Base-by-base conservation (phyloP, 2,113 vertebrate genomes). In the Sebastes schlegelii region DNA sequence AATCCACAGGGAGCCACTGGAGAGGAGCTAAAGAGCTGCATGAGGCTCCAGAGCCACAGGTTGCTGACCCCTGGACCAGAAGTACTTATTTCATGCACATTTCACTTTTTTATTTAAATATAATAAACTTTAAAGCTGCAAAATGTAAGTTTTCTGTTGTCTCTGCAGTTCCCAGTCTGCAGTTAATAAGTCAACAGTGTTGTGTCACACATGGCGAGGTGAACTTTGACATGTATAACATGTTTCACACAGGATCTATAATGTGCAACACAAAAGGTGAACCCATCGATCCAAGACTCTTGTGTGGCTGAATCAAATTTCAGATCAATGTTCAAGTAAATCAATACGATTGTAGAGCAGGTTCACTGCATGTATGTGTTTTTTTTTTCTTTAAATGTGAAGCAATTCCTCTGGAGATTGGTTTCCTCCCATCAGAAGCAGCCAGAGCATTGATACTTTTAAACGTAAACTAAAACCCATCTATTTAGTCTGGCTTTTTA, bases 161-260 rank as follows among this genome's bases (percentile, higher is more conserved):
- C 21, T 63, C 6, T 64, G 62, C 62, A 11, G 43, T 43, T 19
- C 21, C 21, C 65, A 51, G 4, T 40, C 12, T 49, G 51, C 43
- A 8, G 68, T 64, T 64, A 48, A 65, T 80, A 46, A 40, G 49
- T 57, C 49, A 45, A 40, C 78, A 40, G 55, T 2, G 57, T 52
- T 10, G 34, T 14, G 67, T 55, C 21, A 17, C 48, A 45, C 55
- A 0, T n/a, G 12, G 8, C 45, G 46, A 11, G 2, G n/a, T 66
- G 74, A 74, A 67, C 69, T 78, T 73, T 84, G 82, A 74, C 82
- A 52, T 5, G 40, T 13, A 0, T 0, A 51, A 52, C 19, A 72
- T 70, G 65, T 71, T 34, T 62, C 23, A 52, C 45, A 45, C 55
- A 26, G 17, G 61, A 54, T 51, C 60, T 23, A 17, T 12, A 45